A percentile compares a stretch with the other conserved stretches of the same genome.
Evolutionary conservation across 2,888 invertebrate genomes (phyloP).

Genomic region (Epinotia bilunana): DNA sequence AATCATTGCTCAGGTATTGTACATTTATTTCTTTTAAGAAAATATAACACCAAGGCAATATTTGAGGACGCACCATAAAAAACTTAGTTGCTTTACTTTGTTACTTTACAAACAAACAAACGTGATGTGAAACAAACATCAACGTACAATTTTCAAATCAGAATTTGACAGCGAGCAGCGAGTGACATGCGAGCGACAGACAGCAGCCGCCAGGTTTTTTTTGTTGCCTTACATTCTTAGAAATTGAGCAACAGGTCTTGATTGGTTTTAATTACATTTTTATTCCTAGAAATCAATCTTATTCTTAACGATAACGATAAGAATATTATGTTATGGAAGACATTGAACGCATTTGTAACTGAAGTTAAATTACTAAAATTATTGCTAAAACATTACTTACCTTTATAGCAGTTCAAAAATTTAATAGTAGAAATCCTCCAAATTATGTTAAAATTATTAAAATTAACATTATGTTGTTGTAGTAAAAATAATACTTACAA

Average conservation of each 20-base stretch:
- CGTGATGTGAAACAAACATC: slow-evolving; percentile 14
- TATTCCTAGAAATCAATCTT: not conserved
- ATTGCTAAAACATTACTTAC: not conserved
- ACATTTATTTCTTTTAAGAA: not conserved
- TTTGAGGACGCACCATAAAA: slow-evolving; percentile 10
- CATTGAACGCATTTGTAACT: not conserved
- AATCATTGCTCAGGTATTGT: slow-evolving; percentile 20
- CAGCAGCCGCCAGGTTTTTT: not conserved
- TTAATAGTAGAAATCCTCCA: too few species aligned
- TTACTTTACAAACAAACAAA: not conserved
- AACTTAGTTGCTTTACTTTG: not conserved
- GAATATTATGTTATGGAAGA: too few species aligned
- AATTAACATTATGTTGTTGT: not conserved
- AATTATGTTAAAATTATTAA: not conserved
- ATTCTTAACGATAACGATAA: not conserved
- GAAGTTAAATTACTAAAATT: not conserved
- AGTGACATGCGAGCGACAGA: not conserved
- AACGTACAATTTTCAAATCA: slow-evolving; percentile 39
- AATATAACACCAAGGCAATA: slow-evolving; percentile 1
- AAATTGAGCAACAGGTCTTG: not conserved
- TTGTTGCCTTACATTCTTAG: slow-evolving; percentile 1
- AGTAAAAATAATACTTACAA: slow-evolving; percentile 61
- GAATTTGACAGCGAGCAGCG: slow-evolving; percentile 35
- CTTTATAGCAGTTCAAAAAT: not conserved
- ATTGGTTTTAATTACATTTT: not conserved